Percentiles rank a stretch among this genome's conserved stretches.
Evolutionary conservation across 2,113 vertebrate species (phyloP).

Genomic region (Proterorhinus semilunaris): DNA sequence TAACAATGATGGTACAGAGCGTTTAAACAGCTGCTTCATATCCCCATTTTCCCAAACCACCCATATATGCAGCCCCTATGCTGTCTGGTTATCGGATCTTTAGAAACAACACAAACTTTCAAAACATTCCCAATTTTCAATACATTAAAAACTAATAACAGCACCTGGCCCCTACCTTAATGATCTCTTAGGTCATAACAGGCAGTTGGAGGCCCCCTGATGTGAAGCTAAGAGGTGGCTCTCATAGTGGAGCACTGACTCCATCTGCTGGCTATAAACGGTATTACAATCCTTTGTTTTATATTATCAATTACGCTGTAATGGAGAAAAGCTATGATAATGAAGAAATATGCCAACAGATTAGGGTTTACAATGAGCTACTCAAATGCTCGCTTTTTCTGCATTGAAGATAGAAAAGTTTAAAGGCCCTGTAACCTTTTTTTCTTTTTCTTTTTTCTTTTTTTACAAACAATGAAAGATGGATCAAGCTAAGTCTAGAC

Average conservation of each 20-base stretch:
- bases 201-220: conserved; percentile 17
- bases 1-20: conserved; percentile 63
- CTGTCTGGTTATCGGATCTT: conserved; percentile 37
- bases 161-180: not conserved
- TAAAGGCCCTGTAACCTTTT: too few species aligned
- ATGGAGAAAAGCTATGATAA: not conserved
- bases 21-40: conserved; percentile 69
- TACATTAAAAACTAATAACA: not conserved
- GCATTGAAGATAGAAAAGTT: too few species aligned
- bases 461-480: too few species aligned
- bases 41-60: conserved; percentile 50
- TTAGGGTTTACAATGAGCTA: too few species aligned
- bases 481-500: too few species aligned
- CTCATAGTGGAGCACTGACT: conserved; percentile 47
- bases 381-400: too few species aligned
- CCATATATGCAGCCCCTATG: conserved; percentile 56
- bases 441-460: too few species aligned
- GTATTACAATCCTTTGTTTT: conserved; percentile 25
- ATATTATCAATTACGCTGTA: not conserved
- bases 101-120: conserved; percentile 20
- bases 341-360: not conserved
- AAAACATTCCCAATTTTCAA: conserved; percentile 19
- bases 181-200: conserved; percentile 2
- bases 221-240: not conserved
- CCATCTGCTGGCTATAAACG: conserved; percentile 61